Evolutionary conservation across 92 coral and sea anemone species (phyloP).

Genomic region (Paragorgia papillata): DNA sequence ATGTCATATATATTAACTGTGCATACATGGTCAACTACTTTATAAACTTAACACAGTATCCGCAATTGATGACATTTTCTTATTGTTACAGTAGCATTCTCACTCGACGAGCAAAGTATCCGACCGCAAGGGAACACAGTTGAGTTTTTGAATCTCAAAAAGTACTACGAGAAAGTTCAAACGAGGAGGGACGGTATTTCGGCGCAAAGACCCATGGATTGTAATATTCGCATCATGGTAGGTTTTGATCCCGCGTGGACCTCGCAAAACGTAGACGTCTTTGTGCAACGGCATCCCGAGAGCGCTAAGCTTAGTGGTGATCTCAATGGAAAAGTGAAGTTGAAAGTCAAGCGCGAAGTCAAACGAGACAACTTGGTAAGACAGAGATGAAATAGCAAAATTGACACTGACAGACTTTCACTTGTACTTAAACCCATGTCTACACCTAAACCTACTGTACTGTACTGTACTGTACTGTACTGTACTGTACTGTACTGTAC

Average conservation of each 20-base stretch:
- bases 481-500: no score
- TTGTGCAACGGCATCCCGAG: conserved; percentile 78
- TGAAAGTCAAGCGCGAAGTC: conserved; percentile 69
- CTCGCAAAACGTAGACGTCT: conserved; percentile 56
- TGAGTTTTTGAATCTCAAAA: conserved; percentile 45
- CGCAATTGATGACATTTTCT: no score
- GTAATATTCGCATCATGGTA: conserved; percentile 77
- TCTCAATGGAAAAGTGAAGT: conserved; percentile 70
- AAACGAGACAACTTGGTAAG: conserved; percentile 67
- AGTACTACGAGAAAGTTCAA: conserved; percentile 86
- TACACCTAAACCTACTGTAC: no score
- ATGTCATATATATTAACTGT: no score
- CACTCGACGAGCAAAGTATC: not conserved
- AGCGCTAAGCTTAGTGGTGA: conserved; percentile 79
- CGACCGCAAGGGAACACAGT: conserved; percentile 1
- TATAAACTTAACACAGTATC: no score
- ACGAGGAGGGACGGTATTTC: conserved; percentile 90
- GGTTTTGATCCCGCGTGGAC: conserved; percentile 72
- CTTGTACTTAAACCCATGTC: no score
- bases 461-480: no score
- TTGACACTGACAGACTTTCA: not conserved
- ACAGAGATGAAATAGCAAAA: not conserved
- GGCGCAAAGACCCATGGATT: conserved; percentile 76
- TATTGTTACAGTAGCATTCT: not conserved
- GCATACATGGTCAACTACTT: no score